Evolutionary conservation across 1,140 invertebrate genomes (phyloP), one percentile per base, ranked within the genome.

Genomic region (Drosophila sp.): DNA sequence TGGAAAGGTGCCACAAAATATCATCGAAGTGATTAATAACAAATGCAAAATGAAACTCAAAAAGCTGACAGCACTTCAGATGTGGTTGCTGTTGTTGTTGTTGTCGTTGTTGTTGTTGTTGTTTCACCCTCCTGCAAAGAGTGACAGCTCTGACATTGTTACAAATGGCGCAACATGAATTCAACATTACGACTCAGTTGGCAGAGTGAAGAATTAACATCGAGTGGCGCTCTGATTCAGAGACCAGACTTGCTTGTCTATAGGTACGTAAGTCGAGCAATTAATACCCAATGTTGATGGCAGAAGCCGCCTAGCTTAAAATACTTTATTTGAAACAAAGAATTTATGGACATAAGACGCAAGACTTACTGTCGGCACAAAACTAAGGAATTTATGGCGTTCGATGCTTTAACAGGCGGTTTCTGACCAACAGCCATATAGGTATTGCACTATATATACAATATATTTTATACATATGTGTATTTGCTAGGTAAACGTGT

Each of bases 111-210:
- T n/a, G n/a, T n/a, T n/a, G n/a, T n/a, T n/a, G n/a, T 66, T 48
- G 21, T 36, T 34, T 21, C 11, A 41, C 14, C 4, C 41, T 21
- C 32, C 27, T 29, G 45, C 48, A 13, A 21, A 61, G 50, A 25
- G 38, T 43, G 72, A 67, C 76, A 67, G 46, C 43, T 66, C 38
- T 57, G 67, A 79, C 63, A 50, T 29, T 53, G 38, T 87, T 87
- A 87, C 83, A 89, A 89, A 89, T 89, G 83, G 83, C 80, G 83
- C 65, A 66, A 89, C 84, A 89, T 67, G 76, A 80, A 80, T 72
- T 66, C 45, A 62, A 73, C 71, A 73, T 73, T 73, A 73, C 64
- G 71, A 73, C 62, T 61, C 41, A 67, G 45, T 53, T 8, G 43
- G 27, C 7, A 45, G 46, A 38, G 27, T 36, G 7, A 46, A 21